A percentile compares a stretch with the other conserved stretches of the same genome.
phyloP scores from a whole-genome alignment of 2,797 vertebrate species.

The Betta splendens region DNA sequence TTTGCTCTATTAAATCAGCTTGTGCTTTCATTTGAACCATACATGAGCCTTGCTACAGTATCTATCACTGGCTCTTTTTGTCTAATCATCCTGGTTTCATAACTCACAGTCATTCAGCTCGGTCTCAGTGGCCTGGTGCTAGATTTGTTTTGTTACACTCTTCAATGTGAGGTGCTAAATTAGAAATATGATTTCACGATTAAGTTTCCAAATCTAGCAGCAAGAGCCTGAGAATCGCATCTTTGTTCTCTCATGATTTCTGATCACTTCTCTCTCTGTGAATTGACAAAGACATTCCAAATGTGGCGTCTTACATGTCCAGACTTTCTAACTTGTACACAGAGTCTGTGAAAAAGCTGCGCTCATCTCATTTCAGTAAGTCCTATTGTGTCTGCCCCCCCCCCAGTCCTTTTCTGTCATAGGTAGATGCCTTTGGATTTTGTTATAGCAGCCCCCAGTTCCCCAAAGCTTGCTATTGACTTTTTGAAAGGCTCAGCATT shows the following conservation, averaged over 20 bases:
- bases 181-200: background rate
- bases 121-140: slow-evolving; percentile 48
- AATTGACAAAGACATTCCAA: slow-evolving; percentile 87
- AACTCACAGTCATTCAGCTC: slow-evolving; percentile 42
- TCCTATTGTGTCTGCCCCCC: slow-evolving; percentile 72
- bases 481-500: slow-evolving; percentile 8
- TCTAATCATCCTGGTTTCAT: slow-evolving; percentile 35
- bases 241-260: slow-evolving; percentile 46
- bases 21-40: slow-evolving; percentile 18
- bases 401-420: slow-evolving; percentile 15
- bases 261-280: slow-evolving; percentile 77
- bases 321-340: slow-evolving; percentile 92
- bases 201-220: slow-evolving; percentile 33
- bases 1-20: slow-evolving; percentile 13
- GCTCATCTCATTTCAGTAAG: slow-evolving; percentile 91
- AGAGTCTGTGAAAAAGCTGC: slow-evolving; percentile 94
- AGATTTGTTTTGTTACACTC: background rate
- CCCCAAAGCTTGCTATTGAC: slow-evolving; percentile 17
- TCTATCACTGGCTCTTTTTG: slow-evolving; percentile 28
- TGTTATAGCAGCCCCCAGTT: slow-evolving; percentile 4
- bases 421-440: slow-evolving; percentile 36
- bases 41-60: background rate
- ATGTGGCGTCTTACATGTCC: slow-evolving; percentile 92
- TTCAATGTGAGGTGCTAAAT: background rate
- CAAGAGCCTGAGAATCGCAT: slow-evolving; percentile 38